Base-by-base conservation (phyloP, 1,140 invertebrate species). In the Hestina assimilis region DNA sequence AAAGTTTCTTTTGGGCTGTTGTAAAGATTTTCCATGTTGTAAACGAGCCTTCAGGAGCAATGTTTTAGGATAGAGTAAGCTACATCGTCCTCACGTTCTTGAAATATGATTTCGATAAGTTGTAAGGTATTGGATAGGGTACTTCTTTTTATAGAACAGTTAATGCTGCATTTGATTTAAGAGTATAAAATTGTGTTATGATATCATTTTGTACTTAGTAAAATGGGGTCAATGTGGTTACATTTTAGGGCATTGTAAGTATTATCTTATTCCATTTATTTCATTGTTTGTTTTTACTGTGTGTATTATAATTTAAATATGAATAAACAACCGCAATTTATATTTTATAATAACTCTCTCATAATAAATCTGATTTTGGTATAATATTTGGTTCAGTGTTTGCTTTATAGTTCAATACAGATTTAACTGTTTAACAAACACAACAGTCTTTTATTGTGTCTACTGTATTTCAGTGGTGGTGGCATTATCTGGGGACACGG, bases 41-140 rank as follows among this genome's bases (percentile, higher is more conserved):
- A 69, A 80, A 80, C 69, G 69, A 66, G 69, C 66, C 76, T 67
- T 60, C 50, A 69, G 65, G 64, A 72, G 76, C 72, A 74, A 70
- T 75, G 72, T 75, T 66, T 77, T 75, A 63, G 66, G 69, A 83
- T 79, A 79, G 74, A 79, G 74, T 83, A 79, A 75, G 72, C 70
- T 76, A 77, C 68, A 76, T 70, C 73, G 75, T 72, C 66, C 75
- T 75, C 82, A 86, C 82, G 82, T 83, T 72, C 68, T 64, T 85
- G 77, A 85, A 85, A 85, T 85, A 85, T 85, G 82, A 82, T 85
- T 85, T 80, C 82, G 79, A 85, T 85, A 85, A 85, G 74, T 82
- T 72, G 75, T 73, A 66, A 66, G 70, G 70, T 80, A 83, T 83
- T 85, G 75, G 75, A 79, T 69, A 70, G 60, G 64, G 72, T 68